Evolutionary conservation across 2,797 vertebrate species (phyloP).

Genomic region (Natrix natrix): DNA sequence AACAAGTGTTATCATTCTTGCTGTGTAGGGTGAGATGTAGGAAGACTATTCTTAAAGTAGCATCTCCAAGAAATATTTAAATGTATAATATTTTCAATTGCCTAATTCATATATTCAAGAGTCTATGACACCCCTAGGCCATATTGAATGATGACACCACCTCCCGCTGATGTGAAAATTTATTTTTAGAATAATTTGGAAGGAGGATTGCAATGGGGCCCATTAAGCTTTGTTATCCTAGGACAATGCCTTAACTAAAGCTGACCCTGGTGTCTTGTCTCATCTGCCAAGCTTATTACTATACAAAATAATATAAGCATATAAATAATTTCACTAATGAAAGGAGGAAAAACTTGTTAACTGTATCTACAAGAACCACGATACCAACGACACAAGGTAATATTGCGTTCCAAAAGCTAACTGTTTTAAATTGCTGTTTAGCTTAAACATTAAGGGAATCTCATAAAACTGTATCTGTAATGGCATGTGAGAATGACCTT

Average conservation of each 20-base stretch:
- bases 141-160: background rate
- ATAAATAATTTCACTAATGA: background rate
- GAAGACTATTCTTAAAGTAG: background rate
- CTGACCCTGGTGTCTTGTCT: background rate
- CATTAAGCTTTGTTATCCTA: background rate
- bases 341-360: conserved; percentile 10
- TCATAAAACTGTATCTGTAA: background rate
- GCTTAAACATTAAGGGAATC: background rate
- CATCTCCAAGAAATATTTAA: background rate
- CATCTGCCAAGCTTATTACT: conserved; percentile 15
- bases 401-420: background rate
- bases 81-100: background rate
- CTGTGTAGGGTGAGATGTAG: background rate
- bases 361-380: background rate
- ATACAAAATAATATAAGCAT: conserved; percentile 17
- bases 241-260: background rate
- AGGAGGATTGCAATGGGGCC: background rate
- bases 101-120: conserved; percentile 55
- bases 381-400: background rate
- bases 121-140: background rate
- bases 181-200: background rate
- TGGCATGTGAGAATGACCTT: background rate
- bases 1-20: background rate
- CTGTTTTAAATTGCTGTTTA: background rate
- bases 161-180: background rate